phyloP scores from a whole-genome alignment of 2,113 vertebrate genomes.

The Microcebus griseorufus region DNA sequence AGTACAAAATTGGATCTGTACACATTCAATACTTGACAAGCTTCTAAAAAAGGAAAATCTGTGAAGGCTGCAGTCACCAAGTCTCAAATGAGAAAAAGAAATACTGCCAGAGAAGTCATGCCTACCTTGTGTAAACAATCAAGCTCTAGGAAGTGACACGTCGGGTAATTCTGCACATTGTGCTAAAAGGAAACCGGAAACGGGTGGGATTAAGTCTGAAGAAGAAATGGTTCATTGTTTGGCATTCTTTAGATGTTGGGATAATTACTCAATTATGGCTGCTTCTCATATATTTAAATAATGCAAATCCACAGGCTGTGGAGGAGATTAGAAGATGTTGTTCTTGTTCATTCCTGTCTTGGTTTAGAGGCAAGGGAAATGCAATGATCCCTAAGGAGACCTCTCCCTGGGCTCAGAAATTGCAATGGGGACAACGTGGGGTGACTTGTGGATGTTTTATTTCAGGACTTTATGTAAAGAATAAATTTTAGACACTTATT shows the following conservation, averaged over 20 bases:
- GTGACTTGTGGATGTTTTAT: neutral
- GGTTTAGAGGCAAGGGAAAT: neutral
- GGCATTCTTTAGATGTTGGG: constrained; percentile 52
- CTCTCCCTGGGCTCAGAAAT: neutral
- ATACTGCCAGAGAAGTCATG: constrained; percentile 32
- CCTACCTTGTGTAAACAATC: constrained; percentile 61
- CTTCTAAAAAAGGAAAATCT: constrained; percentile 31
- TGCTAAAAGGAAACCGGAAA: constrained; percentile 62
- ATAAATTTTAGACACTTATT: neutral
- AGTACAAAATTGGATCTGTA: neutral
- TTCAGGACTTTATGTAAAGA: neutral
- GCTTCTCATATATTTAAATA: constrained; percentile 57
- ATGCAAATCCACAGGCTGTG: constrained; percentile 8
- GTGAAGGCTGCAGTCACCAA: neutral
- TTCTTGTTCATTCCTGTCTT: constrained; percentile 7
- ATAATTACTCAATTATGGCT: constrained; percentile 37
- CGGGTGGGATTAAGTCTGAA: constrained; percentile 18
- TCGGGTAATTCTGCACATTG: constrained; percentile 60
- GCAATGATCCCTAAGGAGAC: neutral
- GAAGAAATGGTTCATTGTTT: constrained; percentile 67
- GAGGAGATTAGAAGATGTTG: neutral
- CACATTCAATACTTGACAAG: neutral
- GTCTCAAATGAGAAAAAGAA: constrained; percentile 57
- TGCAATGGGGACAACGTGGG: neutral
- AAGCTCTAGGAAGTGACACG: constrained; percentile 65